Percentiles rank a stretch among this genome's conserved stretches.
Conservation (phyloP, 1,140 invertebrate genomes). For the Cotesia chilonis region DNA sequence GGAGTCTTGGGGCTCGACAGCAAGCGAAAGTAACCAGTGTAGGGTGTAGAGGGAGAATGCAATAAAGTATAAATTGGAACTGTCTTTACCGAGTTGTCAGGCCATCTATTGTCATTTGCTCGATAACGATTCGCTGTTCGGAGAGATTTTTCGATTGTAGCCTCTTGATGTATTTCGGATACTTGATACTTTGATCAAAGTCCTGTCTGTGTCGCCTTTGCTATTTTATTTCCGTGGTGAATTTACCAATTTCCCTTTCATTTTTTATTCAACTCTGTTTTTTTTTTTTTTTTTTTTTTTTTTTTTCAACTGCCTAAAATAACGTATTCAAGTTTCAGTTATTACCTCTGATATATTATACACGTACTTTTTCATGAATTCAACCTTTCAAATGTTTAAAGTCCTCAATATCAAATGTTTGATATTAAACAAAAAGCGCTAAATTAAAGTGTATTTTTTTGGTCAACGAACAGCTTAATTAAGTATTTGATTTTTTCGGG, state of each 20-base stretch:
- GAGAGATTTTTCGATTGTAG: slow-evolving; percentile 19
- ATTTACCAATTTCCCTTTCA: neutral
- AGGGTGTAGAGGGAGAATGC: slow-evolving; percentile 13
- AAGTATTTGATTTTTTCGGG: too few relatives aligned
- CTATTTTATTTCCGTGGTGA: slow-evolving; percentile 3
- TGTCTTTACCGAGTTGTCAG: slow-evolving; percentile 52
- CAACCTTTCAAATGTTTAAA: too few relatives aligned
- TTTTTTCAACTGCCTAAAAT: neutral
- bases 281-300: too few relatives aligned
- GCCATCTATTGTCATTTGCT: slow-evolving; percentile 60
- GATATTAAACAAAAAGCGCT: too few relatives aligned
- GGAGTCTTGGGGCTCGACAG: neutral
- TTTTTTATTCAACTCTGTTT: neutral
- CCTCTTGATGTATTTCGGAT: slow-evolving; percentile 3
- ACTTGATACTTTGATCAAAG: slow-evolving; percentile 37
- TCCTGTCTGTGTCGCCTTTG: slow-evolving; percentile 24
- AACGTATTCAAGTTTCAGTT: neutral
- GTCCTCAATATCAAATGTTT: too few relatives aligned
- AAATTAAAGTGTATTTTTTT: too few relatives aligned
- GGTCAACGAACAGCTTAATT: too few relatives aligned
- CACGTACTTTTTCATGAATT: too few relatives aligned
- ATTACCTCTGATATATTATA: too few relatives aligned
- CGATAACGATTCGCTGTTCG: slow-evolving; percentile 48
- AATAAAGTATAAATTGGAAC: slow-evolving; percentile 56
- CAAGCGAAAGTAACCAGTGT: slow-evolving; percentile 2